Conservation (phyloP, 2,113 vertebrate genomes). For the Rynchops niger region DNA sequence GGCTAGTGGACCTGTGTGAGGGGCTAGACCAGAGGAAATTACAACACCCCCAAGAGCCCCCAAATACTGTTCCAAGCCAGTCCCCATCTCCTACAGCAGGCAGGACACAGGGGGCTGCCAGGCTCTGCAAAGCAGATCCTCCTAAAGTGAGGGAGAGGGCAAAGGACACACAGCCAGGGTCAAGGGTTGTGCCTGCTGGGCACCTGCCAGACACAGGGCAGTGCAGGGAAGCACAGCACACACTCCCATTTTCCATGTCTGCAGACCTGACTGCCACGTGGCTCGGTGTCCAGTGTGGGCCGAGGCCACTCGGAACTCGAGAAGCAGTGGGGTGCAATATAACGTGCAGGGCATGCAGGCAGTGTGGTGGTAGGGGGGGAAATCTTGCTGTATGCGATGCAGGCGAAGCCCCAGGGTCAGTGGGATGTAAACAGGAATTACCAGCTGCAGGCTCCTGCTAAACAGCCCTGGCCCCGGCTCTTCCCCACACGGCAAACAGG, state of each 20-base stretch:
- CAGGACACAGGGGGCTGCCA: neutral
- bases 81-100: neutral
- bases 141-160: neutral
- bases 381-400: accelerated
- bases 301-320: accelerated
- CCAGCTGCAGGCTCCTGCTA: neutral
- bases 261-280: neutral
- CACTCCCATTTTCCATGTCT: neutral
- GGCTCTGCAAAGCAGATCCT: neutral
- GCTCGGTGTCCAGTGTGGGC: neutral
- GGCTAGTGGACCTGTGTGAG: neutral
- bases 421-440: constrained; percentile 45
- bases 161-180: neutral
- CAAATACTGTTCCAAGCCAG: neutral
- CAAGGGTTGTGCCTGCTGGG: neutral
- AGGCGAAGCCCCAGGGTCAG: neutral
- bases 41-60: neutral
- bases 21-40: neutral
- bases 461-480: neutral
- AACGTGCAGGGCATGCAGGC: neutral
- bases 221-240: neutral
- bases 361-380: neutral
- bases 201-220: neutral
- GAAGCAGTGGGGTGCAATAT: neutral
- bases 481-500: neutral